Percentiles rank a stretch among this genome's conserved stretches.
Conservation (phyloP, 2,888 invertebrate species). For the Abrostola triplasia region DNA sequence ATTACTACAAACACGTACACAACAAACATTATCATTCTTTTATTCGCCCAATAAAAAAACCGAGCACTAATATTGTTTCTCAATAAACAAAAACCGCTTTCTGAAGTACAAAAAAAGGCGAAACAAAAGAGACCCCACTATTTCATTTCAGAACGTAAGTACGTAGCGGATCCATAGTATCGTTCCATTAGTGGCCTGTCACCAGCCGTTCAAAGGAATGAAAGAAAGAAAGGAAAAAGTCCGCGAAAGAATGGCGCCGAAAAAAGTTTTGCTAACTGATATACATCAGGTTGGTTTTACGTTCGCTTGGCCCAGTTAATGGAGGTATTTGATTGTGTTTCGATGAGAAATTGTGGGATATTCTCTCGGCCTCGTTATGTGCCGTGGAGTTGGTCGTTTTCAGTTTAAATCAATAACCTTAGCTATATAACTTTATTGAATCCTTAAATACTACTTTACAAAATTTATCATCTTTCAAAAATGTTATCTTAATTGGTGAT, state of each 20-base stretch:
- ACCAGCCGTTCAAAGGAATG: slow-evolving; percentile 70
- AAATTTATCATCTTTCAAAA: too few species aligned
- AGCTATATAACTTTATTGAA: too few species aligned
- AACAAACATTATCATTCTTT: neutral
- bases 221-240: slow-evolving; percentile 68
- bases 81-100: slow-evolving; percentile 49
- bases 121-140: slow-evolving; percentile 68
- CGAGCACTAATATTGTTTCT: slow-evolving; percentile 31
- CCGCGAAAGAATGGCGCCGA: slow-evolving; percentile 54
- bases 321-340: slow-evolving; percentile 37
- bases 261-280: slow-evolving; percentile 59
- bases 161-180: slow-evolving; percentile 70
- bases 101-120: slow-evolving; percentile 41
- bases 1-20: neutral
- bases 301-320: slow-evolving; percentile 46
- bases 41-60: slow-evolving; percentile 21
- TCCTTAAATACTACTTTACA: too few species aligned
- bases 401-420: neutral
- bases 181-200: slow-evolving; percentile 85
- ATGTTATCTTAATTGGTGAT: too few species aligned
- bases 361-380: neutral
- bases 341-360: slow-evolving; percentile 25
- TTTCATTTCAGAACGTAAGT: slow-evolving; percentile 72
- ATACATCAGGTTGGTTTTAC: slow-evolving; percentile 51
- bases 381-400: neutral